Base-by-base conservation (phyloP, 2,888 invertebrate genomes). In the Melipona beecheii region DNA sequence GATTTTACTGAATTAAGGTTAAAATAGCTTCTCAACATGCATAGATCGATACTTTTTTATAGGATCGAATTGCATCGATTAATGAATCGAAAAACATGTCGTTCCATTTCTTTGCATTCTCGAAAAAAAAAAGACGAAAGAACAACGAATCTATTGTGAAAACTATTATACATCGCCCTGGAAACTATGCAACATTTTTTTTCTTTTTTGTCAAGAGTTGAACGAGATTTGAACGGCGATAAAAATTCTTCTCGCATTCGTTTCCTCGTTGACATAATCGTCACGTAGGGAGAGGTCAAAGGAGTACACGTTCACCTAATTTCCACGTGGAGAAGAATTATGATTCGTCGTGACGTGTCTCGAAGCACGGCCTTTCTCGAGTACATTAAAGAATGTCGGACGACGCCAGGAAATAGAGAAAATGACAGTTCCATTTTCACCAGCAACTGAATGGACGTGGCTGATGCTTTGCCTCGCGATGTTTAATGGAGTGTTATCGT, bases 351-450 rank as follows among this genome's bases (percentile, higher is more conserved):
- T 60, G 74, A 71, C 75, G 21, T 15, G 50, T 5, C 68, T 62
- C 27, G 24, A 24, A 19, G 21, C 27, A 17, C 24, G 17, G 49
- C 24, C 56, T 74, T 70, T 54, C 60, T 43, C 74, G 60, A 62
- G 43, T 27, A 9, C 71, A 69, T 85, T 84, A 85, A 78, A 81
- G 86, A 85, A 77, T 64, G 54, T 68, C 78, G 64, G 65, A 15
- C 65, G 85, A 75, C 82, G 74, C 70, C 73, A 82, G 86, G 86
- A 86, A 86, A 86, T 86, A 66, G 69, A 71, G 81, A 86, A 86
- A 82, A 82, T 77, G 86, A 86, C 82, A 86, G 85, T 85, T 85
- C 86, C 85, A 85, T 86, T 86, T 85, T 78, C 85, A 75, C 52
- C 15, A 36, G 4, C 49, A 24, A 43, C n/a, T 71, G 81, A 77